Conservation (phyloP, 2,888 invertebrate genomes). For the Imbricaverruca yamaguchii region DNA sequence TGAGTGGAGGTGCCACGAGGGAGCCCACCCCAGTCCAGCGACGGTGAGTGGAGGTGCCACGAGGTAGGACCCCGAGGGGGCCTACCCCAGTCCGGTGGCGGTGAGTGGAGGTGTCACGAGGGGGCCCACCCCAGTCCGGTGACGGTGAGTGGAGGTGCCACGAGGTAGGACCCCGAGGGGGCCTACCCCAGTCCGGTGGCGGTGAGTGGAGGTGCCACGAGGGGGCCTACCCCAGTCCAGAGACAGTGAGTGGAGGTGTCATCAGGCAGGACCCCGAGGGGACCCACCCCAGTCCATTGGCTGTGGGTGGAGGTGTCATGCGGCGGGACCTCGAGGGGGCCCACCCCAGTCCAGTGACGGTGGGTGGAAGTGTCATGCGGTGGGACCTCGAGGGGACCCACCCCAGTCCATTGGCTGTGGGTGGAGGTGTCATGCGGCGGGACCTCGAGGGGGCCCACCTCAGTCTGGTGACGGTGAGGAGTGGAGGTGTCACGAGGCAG, state of each 20-base stretch:
- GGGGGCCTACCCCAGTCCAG: not conserved
- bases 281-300: no score
- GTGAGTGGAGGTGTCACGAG: no score
- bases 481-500: no score
- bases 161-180: not conserved
- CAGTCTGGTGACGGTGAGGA: not conserved
- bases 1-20: not conserved
- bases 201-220: slow-evolving; percentile 2
- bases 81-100: not conserved
- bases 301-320: no score
- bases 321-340: not conserved
- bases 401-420: not conserved
- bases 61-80: not conserved
- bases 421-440: not conserved
- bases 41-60: not conserved
- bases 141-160: not conserved
- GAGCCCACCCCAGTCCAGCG: not conserved
- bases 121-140: not conserved
- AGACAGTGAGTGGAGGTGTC: not conserved
- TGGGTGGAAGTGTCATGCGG: not conserved
- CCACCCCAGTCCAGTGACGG: not conserved
- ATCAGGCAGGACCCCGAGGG: no score
- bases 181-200: not conserved
- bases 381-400: not conserved
- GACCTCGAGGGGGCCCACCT: not conserved